Conservation (phyloP, 2,888 invertebrate genomes). For the Criorhina ranunculi region DNA sequence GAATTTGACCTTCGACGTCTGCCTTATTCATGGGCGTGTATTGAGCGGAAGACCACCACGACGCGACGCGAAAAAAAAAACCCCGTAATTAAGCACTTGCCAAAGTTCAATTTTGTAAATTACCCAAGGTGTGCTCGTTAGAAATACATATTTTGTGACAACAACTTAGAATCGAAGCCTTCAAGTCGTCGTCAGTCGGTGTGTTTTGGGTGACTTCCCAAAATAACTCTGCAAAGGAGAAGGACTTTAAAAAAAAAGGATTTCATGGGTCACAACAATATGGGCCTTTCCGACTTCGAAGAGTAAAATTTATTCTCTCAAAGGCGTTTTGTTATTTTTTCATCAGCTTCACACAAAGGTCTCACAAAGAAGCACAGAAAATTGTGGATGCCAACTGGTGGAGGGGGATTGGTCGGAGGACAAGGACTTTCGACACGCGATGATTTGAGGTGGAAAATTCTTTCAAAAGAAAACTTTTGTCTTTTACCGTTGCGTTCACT, state of each 20-base stretch:
- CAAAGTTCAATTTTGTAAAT: slow-evolving; percentile 36
- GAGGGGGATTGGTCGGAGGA: neutral
- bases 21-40: slow-evolving; percentile 6
- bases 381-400: too few species aligned
- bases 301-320: slow-evolving; percentile 37
- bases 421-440: slow-evolving; percentile 47
- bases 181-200: neutral
- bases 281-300: slow-evolving; percentile 33
- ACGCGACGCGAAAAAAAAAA: slow-evolving; percentile 22
- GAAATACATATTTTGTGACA: slow-evolving; percentile 29
- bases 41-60: neutral
- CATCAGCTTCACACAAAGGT: slow-evolving; percentile 1
- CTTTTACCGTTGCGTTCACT: neutral
- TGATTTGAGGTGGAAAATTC: slow-evolving; percentile 52
- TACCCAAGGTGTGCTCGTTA: neutral
- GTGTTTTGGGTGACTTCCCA: too few species aligned
- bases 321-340: slow-evolving; percentile 55
- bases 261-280: slow-evolving; percentile 40
- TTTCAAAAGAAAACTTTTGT: slow-evolving; percentile 31
- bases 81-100: slow-evolving; percentile 65
- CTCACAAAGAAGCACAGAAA: slow-evolving; percentile 1
- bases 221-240: too few species aligned
- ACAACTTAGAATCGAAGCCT: slow-evolving; percentile 14
- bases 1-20: slow-evolving; percentile 48
- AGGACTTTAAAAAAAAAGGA: slow-evolving; percentile 14